Evolutionary conservation across 2,888 invertebrate species (phyloP), one percentile per base, ranked within the genome.

Genomic region (Teleiodes luculella): DNA sequence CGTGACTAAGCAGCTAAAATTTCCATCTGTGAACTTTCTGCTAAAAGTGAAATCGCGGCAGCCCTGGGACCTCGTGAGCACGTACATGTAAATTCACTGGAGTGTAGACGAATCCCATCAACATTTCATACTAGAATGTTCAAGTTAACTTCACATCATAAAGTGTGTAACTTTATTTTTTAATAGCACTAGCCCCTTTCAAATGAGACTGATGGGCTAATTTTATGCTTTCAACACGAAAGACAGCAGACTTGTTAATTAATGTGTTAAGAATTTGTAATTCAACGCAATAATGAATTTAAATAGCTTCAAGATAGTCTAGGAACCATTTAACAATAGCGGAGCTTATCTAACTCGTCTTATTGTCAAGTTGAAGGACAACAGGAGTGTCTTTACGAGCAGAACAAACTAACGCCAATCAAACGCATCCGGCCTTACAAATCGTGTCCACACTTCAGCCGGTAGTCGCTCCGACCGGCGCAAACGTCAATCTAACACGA

Each of bases 381-480:
- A 53, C 53, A 36, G 39, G n/a, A 6, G 47, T 53, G 28, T 53
- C 55, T 43, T 57, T 67, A 70, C 75, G 73, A 74, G 77, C 78
- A 77, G 77, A 79, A 73, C 74, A 75, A 74, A 76, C 76, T 72
- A 77, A 76, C 74, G 83, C 82, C 86, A 84, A 80, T 87, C 85
- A 81, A 76, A 78, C 67, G 78, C 72, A 80, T 86, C 85, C 85
- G 80, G 79, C 72, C 74, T 70, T 70, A 78, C 75, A 74, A 76
- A 76, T 75, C 77, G 71, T 67, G 76, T 68, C 63, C 57, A 61
- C 62, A 56, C 68, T 62, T 63, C 63, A 67, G 66, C 68, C 68
- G 67, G 59, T 63, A 61, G 62, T 51, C 55, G 59, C 50, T 54
- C 59, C 63, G 59, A 60, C 59, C 55, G 56, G 68, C 68, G 64